These are phyloP conservation scores for Dicyrtoma fusca DNA, from an alignment of 2,888 invertebrate species.

Conservation along the genomic window DNA sequence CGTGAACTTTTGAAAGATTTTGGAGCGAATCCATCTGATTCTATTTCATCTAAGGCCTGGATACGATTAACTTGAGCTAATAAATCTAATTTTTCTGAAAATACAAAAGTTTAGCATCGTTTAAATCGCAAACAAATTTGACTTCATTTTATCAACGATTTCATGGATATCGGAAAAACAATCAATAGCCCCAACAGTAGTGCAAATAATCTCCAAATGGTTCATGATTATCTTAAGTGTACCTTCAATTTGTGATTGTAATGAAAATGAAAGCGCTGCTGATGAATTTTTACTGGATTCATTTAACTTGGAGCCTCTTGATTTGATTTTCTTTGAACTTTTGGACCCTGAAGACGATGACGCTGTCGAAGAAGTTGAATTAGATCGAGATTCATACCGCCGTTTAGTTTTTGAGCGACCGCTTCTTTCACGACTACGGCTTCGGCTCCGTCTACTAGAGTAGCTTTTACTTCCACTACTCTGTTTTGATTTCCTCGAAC, in stretches of 20 bases:
- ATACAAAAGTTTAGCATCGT: no score
- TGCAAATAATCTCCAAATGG: no score
- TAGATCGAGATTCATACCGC: constrained; percentile 32
- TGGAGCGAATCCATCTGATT: constrained; percentile 51
- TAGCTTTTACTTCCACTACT: constrained; percentile 12
- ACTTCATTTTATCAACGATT: no score
- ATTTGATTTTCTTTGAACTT: constrained; percentile 38
- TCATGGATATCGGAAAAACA: no score
- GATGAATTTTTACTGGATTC: neutral
- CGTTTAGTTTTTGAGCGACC: constrained; percentile 25
- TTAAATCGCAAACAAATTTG: no score
- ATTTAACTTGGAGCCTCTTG: constrained; percentile 19
- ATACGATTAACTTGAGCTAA: constrained; percentile 48
- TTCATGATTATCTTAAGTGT: constrained; percentile 19
- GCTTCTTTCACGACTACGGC: constrained; percentile 37
- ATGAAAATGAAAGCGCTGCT: constrained; percentile 16
- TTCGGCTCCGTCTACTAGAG: constrained; percentile 42
- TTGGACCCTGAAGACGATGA: constrained; percentile 31
- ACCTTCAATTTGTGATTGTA: constrained; percentile 55
- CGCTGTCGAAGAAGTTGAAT: constrained; percentile 27
- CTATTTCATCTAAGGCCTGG: constrained; percentile 53
- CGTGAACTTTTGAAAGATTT: constrained; percentile 49
- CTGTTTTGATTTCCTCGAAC: constrained; percentile 25
- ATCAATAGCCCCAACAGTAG: no score
- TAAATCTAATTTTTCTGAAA: constrained; percentile 53